Evolutionary conservation across 2,113 vertebrate species (phyloP).

Genomic region (Brachyhypopomus occidentalis): DNA sequence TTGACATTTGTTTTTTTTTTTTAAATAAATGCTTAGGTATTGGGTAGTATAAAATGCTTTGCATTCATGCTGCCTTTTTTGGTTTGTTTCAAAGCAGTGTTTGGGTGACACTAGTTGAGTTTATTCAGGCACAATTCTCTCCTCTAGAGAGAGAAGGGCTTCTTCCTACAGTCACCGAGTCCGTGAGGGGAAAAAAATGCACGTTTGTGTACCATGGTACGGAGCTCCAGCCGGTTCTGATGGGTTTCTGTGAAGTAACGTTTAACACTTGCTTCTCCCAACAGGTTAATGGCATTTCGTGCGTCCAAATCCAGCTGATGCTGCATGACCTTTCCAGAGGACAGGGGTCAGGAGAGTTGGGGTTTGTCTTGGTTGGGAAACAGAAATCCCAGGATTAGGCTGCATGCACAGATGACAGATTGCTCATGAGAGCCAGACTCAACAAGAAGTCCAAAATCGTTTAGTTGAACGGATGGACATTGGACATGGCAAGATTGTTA

Average conservation of each 20-base stretch:
- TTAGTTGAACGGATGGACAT: not conserved
- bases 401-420: not conserved
- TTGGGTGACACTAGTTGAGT: slow-evolving; percentile 1
- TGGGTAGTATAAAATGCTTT: not conserved
- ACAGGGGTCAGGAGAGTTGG: slow-evolving; percentile 14
- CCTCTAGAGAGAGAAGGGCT: not conserved
- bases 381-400: not conserved
- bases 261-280: slow-evolving; percentile 39
- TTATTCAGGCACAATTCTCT: slow-evolving; percentile 4
- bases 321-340: slow-evolving; percentile 43
- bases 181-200: slow-evolving; percentile 46
- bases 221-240: slow-evolving; percentile 32
- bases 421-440: not conserved
- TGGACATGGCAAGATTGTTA: not conserved
- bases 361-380: slow-evolving; percentile 10
- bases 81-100: slow-evolving; percentile 7
- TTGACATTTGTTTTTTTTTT: slow-evolving; percentile 3
- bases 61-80: not conserved
- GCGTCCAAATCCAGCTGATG: slow-evolving; percentile 34
- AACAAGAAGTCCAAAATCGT: not conserved
- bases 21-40: not conserved
- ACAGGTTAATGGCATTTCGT: slow-evolving; percentile 46
- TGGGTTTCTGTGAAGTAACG: slow-evolving; percentile 32
- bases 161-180: slow-evolving; percentile 24
- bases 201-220: slow-evolving; percentile 19